Evolutionary conservation across 2,113 vertebrate genomes (phyloP).

Genomic region (Astur gentilis): DNA sequence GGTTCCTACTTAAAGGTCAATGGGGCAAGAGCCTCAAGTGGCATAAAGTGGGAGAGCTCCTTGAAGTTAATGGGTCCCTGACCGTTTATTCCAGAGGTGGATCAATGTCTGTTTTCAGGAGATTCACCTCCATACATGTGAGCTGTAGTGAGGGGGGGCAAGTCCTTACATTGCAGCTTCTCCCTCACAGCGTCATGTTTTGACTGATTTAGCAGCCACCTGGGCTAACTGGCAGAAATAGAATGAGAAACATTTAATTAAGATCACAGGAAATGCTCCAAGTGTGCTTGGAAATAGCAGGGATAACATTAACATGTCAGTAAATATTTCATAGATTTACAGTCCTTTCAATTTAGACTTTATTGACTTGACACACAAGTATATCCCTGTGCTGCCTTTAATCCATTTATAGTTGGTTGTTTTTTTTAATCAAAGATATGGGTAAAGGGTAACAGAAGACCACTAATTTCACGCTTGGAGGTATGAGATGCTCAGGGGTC

Average conservation of each 20-base stretch:
- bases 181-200: not conserved
- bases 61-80: not conserved
- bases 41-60: not conserved
- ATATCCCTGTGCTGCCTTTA: conserved; percentile 10
- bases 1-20: not conserved
- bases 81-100: not conserved
- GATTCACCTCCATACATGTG: not conserved
- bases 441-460: not conserved
- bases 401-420: not conserved
- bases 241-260: conserved; percentile 21
- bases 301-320: not conserved
- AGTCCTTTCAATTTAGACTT: not conserved
- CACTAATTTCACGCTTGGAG: not conserved
- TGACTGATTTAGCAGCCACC: not conserved
- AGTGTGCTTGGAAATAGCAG: not conserved
- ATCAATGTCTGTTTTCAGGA: not conserved
- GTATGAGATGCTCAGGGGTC: not conserved
- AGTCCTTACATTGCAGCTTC: not conserved
- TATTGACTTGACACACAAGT: not conserved
- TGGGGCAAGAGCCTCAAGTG: not conserved
- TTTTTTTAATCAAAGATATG: not conserved
- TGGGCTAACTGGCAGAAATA: not conserved
- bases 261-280: conserved; percentile 14
- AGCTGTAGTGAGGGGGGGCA: not conserved
- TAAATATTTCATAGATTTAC: conserved; percentile 39